Evolutionary conservation across 2,888 invertebrate species (phyloP).

Genomic region (Sipha maydis): DNA sequence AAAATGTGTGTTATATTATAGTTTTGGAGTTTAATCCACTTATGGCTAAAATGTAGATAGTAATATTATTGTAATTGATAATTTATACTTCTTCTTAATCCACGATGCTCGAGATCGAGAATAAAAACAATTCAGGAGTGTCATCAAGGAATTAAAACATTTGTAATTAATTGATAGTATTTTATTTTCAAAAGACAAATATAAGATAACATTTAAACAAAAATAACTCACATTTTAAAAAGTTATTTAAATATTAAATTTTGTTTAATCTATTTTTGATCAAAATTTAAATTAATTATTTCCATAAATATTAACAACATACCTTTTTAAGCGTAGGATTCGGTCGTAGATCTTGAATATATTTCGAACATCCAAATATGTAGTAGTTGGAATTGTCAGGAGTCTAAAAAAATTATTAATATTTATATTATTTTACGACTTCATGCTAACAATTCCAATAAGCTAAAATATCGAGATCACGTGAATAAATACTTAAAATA

Average conservation of each 20-base stretch:
- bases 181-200: too few relatives aligned
- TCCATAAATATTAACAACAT: background rate
- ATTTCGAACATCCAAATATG: constrained; percentile 51
- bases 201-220: too few relatives aligned
- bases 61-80: background rate
- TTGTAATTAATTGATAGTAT: too few relatives aligned
- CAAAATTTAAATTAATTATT: background rate
- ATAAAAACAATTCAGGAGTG: background rate
- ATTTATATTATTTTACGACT: background rate
- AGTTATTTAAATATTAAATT: too few relatives aligned
- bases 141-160: background rate
- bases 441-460: background rate
- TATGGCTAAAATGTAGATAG: background rate
- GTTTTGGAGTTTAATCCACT: too few relatives aligned
- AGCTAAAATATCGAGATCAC: background rate
- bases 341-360: constrained; percentile 38
- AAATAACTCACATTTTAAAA: too few relatives aligned
- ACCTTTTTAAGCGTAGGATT: constrained; percentile 45
- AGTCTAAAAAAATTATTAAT: constrained; percentile 24
- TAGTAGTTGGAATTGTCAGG: constrained; percentile 40
- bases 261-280: background rate
- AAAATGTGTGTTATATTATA: too few relatives aligned
- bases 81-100: background rate
- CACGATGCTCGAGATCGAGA: background rate
- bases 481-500: background rate